Evolutionary conservation across 35 echinoderm and acorn worm genomes (phyloP), one percentile per base, ranked within the genome.

Genomic region (Holothuria glaberrima): DNA sequence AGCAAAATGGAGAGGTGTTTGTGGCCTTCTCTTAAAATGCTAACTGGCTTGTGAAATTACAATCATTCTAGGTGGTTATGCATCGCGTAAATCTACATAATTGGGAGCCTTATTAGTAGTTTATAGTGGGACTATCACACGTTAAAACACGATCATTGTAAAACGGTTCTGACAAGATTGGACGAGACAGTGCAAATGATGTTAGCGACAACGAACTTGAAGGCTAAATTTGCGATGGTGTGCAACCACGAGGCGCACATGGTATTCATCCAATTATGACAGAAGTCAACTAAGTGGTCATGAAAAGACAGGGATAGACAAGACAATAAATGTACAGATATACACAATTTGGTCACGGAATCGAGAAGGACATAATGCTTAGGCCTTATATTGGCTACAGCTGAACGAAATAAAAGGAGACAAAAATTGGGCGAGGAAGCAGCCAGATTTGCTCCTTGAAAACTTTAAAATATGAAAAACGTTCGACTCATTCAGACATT

Each of bases 11-110:
- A 24, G 46, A 41, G 71, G 71, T 33, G 35, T 33, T 75, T 75
- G 35, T 75, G 71, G 71, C 71, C 30, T 75, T 75, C 71, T 75
- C 71, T 46, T 41, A 21, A 44, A 75, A 75, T 75, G 71, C 16
- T 75, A 75, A 75, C 71, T 75, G 71, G 71, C 71, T 75, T 75
- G 18, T 41, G 36, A 41, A 41, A 41, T 35, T 18, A 44, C 20
- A 44, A 75, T 75, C 35, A 75, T 75, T 21, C 71, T 38, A 41
- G 32, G 14, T 75, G 33, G 30, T 41, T 75, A 75, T 75, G 30
- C 71, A 44, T 41, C 71, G 18, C 22, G 31, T 75, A 41, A 75
- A 38, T 75, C 12, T 41, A 75, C 46, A 75, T 75, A 75, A 75
- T 75, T 75, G 71, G 33, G 10, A 20, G 71, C 35, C 17, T 41